These are phyloP conservation scores for Neoseiulus cucumeris DNA, from an alignment of 1,140 invertebrate genomes.

Conservation along the genomic window DNA sequence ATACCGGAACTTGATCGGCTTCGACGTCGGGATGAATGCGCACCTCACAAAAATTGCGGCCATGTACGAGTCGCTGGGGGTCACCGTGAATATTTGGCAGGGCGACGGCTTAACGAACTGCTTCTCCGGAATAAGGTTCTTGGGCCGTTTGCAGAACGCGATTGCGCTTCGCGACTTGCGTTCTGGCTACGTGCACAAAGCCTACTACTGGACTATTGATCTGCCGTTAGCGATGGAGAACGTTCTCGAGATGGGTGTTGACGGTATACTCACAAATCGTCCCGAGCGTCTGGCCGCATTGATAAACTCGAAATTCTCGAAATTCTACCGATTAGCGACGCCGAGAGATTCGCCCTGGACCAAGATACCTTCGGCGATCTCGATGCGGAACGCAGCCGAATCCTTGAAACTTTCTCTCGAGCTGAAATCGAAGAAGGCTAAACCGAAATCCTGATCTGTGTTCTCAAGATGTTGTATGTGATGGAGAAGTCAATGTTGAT, in stretches of 20 bases:
- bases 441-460: too few relatives aligned
- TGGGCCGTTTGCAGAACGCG: conserved; percentile 11
- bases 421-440: too few relatives aligned
- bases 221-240: not conserved
- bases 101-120: conserved; percentile 18
- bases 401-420: too few relatives aligned
- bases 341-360: too few relatives aligned
- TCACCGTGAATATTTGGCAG: conserved; percentile 16
- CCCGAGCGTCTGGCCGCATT: conserved; percentile 13
- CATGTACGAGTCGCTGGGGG: conserved; percentile 14
- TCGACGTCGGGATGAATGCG: conserved; percentile 16
- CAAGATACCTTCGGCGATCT: too few relatives aligned
- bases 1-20: too few relatives aligned
- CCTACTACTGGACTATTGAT: conserved; percentile 18
- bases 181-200: conserved; percentile 15
- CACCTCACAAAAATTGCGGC: conserved; percentile 11
- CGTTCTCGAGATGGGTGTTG: conserved; percentile 14
- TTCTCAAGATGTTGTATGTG: too few relatives aligned
- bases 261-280: conserved; percentile 18
- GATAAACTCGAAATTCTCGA: too few relatives aligned
- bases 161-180: conserved; percentile 13
- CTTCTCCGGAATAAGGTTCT: conserved; percentile 4
- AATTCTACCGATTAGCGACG: too few relatives aligned
- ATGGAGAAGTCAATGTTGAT: too few relatives aligned
- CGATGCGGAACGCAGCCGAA: too few relatives aligned